Conservation (phyloP, 2,888 invertebrate genomes). For the Quadroppia sp. region DNA sequence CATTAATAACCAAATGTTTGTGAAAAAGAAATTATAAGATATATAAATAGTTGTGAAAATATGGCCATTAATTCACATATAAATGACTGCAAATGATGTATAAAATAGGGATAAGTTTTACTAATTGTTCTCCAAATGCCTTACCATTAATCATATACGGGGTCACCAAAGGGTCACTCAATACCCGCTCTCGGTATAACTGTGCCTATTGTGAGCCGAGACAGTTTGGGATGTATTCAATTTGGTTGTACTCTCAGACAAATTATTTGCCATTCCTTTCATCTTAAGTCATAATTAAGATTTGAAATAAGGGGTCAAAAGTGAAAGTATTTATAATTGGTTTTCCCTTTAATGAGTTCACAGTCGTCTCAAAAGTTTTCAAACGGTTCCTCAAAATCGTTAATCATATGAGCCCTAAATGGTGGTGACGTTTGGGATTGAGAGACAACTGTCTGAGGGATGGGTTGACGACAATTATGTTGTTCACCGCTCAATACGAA, state of each 20-base stretch:
- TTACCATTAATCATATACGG: constrained; percentile 4
- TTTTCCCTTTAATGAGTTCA: neutral
- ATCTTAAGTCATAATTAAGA: neutral
- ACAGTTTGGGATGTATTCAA: neutral
- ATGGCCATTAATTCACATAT: neutral
- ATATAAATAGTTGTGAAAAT: neutral
- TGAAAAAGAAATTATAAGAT: neutral
- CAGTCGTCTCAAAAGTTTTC: neutral
- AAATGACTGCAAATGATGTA: constrained; percentile 11
- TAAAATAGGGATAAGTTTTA: neutral
- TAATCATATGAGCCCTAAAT: neutral
- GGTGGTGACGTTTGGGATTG: neutral
- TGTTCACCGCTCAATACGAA: neutral
- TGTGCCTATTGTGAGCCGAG: neutral
- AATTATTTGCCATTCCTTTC: too few relatives aligned
- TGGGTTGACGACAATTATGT: neutral
- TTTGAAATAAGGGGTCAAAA: neutral
- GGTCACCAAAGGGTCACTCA: too few relatives aligned
- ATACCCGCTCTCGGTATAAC: too few relatives aligned
- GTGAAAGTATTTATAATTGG: neutral
- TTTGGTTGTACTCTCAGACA: neutral
- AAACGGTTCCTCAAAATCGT: neutral
- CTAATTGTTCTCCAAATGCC: neutral
- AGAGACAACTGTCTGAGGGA: neutral
- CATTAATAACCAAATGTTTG: neutral